Conservation (phyloP, 2,797 vertebrate species). For the Pantherophis vulpinus region DNA sequence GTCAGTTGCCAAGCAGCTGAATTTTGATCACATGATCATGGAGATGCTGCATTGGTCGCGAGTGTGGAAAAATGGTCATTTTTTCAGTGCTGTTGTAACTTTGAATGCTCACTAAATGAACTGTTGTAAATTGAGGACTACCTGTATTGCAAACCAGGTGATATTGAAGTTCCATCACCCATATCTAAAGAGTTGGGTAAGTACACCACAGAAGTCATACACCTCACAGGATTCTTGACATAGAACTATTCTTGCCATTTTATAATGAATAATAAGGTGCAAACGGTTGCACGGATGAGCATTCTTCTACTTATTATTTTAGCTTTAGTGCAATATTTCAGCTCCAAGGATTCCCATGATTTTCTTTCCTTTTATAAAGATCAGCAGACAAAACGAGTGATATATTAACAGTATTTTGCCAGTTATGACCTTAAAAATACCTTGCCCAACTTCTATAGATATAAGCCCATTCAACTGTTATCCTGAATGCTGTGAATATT, state of each 20-base stretch:
- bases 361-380: background rate
- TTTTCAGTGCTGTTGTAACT: background rate
- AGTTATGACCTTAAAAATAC: background rate
- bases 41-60: background rate
- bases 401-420: background rate
- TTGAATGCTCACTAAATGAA: background rate
- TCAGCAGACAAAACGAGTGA: background rate
- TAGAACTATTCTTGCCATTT: background rate
- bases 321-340: background rate
- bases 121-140: background rate
- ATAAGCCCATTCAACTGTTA: background rate
- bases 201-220: conserved; percentile 49
- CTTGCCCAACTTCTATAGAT: background rate
- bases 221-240: background rate
- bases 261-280: background rate
- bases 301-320: background rate
- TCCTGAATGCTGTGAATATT: background rate
- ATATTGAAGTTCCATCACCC: conserved; percentile 84
- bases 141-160: conserved; percentile 78
- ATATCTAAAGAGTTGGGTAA: conserved; percentile 82
- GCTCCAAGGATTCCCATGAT: background rate
- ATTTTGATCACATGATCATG: background rate
- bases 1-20: background rate
- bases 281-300: too few species aligned
- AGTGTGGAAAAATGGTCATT: conserved; percentile 67